phyloP scores from a whole-genome alignment of 2,888 invertebrate species.

The Tromatobia lineatoria region DNA sequence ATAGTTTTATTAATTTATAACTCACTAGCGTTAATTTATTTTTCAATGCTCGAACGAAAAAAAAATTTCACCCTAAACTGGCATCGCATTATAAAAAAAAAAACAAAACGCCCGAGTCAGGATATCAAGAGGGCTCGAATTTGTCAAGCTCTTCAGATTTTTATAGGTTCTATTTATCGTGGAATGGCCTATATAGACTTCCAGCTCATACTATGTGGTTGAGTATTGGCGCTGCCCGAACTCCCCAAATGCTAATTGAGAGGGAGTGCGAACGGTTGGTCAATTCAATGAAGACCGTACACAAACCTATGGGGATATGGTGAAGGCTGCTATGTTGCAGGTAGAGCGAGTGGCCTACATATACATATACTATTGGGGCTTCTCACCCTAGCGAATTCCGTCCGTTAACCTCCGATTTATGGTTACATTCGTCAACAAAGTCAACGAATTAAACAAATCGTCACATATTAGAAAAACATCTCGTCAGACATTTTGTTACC shows the following conservation, averaged over 20 bases:
- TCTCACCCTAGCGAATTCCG: not conserved
- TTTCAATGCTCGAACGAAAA: not conserved
- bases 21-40: too few species aligned
- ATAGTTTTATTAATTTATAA: too few species aligned
- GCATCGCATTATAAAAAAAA: not conserved
- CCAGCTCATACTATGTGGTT: conserved; percentile 11
- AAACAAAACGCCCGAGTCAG: not conserved
- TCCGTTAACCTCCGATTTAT: not conserved
- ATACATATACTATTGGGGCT: not conserved
- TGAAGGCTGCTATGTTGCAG: conserved; percentile 25
- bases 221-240: conserved; percentile 37
- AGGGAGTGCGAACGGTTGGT: conserved; percentile 44
- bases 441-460: not conserved
- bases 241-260: conserved; percentile 72
- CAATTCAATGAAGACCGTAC: conserved; percentile 52
- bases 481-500: not conserved
- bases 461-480: not conserved
- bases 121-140: not conserved
- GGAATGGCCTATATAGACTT: not conserved
- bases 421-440: not conserved
- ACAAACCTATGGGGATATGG: conserved; percentile 35
- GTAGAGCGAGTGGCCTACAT: conserved; percentile 34
- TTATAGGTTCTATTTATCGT: not conserved
- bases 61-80: not conserved
- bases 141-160: not conserved